Conservation (phyloP, 2,888 invertebrate species). For the Petrolisthes cinctipes region DNA sequence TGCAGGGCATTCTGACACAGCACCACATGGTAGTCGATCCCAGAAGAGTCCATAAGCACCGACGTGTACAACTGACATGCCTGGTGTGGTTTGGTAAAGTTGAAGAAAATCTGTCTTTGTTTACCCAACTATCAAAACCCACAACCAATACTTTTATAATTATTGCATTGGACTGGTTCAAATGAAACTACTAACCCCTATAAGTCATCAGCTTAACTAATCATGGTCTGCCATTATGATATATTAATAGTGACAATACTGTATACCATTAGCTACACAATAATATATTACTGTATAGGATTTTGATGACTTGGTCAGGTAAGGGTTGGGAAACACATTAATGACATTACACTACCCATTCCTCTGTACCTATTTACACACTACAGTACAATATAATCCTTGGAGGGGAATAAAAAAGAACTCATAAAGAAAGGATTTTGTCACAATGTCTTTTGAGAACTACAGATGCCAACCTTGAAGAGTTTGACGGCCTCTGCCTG, state of each 20-base stretch:
- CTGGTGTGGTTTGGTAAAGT: constrained; percentile 72
- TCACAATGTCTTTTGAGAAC: not conserved
- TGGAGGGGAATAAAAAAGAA: not conserved
- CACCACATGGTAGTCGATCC: constrained; percentile 97
- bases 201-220: too few species aligned
- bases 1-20: constrained; percentile 95
- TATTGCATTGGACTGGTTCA: too few species aligned
- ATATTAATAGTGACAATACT: too few species aligned
- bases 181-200: too few species aligned
- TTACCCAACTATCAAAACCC: too few species aligned
- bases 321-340: too few species aligned
- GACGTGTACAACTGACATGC: constrained; percentile 96
- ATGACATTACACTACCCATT: not conserved
- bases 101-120: too few species aligned
- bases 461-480: constrained; percentile 80
- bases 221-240: too few species aligned
- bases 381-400: not conserved
- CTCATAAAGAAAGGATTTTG: not conserved
- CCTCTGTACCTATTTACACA: not conserved
- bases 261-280: too few species aligned
- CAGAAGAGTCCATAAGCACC: constrained; percentile 93
- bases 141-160: too few species aligned
- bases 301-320: too few species aligned
- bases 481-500: constrained; percentile 93
- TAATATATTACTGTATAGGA: too few species aligned